Evolutionary conservation across 2,113 vertebrate genomes (phyloP).

Genomic region (Typhlomys cinereus): DNA sequence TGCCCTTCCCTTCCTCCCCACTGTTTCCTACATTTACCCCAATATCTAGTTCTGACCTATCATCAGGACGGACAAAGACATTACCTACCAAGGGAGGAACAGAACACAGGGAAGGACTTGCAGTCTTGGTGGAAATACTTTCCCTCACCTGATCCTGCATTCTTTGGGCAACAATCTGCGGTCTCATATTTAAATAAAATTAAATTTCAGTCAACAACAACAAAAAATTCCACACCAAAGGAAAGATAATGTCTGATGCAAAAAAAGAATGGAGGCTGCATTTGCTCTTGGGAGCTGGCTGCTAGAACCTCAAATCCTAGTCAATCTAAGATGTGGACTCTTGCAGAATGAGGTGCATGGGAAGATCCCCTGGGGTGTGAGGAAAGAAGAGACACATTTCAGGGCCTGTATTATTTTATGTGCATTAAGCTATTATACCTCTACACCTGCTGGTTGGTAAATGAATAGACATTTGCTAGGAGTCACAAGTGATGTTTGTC

Average conservation of each 20-base stretch:
- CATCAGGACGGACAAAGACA: not conserved
- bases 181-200: not conserved
- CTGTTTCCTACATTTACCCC: fast-evolving
- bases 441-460: too few species aligned
- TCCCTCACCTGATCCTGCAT: not conserved
- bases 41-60: not conserved
- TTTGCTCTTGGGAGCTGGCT: not conserved
- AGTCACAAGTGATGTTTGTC: too few species aligned
- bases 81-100: not conserved
- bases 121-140: not conserved
- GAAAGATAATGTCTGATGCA: not conserved
- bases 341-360: too few species aligned
- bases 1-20: not conserved
- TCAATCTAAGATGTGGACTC: too few species aligned
- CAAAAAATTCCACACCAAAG: not conserved
- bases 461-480: too few species aligned
- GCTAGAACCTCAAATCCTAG: not conserved
- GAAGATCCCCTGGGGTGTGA: not conserved
- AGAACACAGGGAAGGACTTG: not conserved
- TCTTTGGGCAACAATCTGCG: not conserved
- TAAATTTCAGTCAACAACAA: not conserved
- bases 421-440: too few species aligned
- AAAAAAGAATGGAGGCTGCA: not conserved
- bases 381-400: not conserved
- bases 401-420: not conserved